Evolutionary conservation across 2,113 vertebrate genomes (phyloP), one percentile per base, ranked within the genome.

Genomic region (Gracilinanus agilis): DNA sequence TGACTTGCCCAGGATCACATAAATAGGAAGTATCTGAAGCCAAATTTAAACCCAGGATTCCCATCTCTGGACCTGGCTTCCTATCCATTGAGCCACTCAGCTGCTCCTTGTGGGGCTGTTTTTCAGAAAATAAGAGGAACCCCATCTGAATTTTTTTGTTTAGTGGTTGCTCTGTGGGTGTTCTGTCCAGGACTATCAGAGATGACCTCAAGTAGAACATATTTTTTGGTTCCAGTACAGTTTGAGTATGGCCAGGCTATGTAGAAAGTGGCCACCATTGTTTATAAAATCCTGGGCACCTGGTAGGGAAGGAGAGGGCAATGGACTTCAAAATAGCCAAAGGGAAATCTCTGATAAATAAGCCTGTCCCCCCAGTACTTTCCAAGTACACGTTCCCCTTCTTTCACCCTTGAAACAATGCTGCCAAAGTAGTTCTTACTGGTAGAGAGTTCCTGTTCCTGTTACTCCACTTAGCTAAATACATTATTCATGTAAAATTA

Each of bases 91-190:
- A 49, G 49, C 49, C 49, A 49, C 49, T 5, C 3, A 34, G 29
- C 16, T 67, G 4, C 61, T n/a, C 13, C n/a, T n/a, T 67, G 34
- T 67, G 13, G 61, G n/a, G 29, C 34, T 55, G 54, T 94, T 95
- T 92, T 95, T 55, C 54, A 83, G 44, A 7, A 54, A 93, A 91
- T 90, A 90, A 95, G 90, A 93, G 61, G 94, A 94, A 96, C 34
- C 67, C 54, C 2, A 11, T 3, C 34, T 6, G 61, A 92, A 89
- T 53, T 92, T 61, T 67, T 97, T 90, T 96, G 88, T 58, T 93
- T 55, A 96, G 34, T 1, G 29, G 56, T 92, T 95, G 44, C 56
- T 91, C 90, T 90, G 93, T n/a, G 40, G 40, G 58, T 53, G 40
- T 56, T 95, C 19, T 44, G 4, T 92, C 44, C 25, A 53, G 12